Base-by-base conservation (phyloP, 2,888 invertebrate genomes). In the Patella pellucida region DNA sequence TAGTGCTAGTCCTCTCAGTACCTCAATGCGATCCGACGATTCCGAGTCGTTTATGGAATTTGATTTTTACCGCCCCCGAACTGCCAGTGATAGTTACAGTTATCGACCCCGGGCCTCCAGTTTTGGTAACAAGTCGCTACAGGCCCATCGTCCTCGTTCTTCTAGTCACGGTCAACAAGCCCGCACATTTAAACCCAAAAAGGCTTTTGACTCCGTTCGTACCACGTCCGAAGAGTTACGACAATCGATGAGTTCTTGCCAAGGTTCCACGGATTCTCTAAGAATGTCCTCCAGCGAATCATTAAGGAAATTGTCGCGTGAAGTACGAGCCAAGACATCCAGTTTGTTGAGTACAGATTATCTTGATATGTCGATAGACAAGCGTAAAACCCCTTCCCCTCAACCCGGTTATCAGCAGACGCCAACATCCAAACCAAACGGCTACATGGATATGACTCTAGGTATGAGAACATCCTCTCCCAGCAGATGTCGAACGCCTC, bases 11-110 rank as follows among this genome's bases (percentile, higher is more conserved):
- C 84, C 86, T 0, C 73, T 85, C 11, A 85, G 86, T 76, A 82
- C 80, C 72, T 86, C 87, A 1, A 78, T 85, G 67, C 4, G 85
- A 83, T 27, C 82, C 76, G 82, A 85, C 73, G 86, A 88, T 74
- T 82, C 86, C 0, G 90, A 89, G 50, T 88, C 87, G 23, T 87
- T 91, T 71, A 88, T 89, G 87, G 90, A 90, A 79, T 85, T 90
- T 77, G 89, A 89, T 74, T 89, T 88, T 75, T 84, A 85, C 74
- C 81, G 86, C 3, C 87, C 87, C 2, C 75, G 87, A 31, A 88
- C 87, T 14, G 85, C 85, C n/a, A 88, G 86, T 75, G 87, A 89
- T 75, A 88, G 87, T 78, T 86, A 84, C 72, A 84, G 85, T 69
- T 84, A 84, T 79, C 78, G 88, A n/a, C 87, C 85, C 0, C 78